Conservation (phyloP, 2,113 vertebrate genomes). For the Tympanuchus pallidicinctus region DNA sequence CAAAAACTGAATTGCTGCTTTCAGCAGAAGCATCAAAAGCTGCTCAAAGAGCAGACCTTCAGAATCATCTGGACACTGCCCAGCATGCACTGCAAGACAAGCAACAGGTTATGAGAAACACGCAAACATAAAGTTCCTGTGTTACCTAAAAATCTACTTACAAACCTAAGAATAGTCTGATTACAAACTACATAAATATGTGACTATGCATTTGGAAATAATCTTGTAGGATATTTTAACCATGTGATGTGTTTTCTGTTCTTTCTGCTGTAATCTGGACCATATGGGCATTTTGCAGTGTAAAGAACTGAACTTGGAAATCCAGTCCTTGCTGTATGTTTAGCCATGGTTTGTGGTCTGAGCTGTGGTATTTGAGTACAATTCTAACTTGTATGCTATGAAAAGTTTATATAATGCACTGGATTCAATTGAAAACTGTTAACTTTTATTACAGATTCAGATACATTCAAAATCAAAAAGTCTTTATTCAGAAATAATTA, state of each 20-base stretch:
- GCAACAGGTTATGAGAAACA: slow-evolving; percentile 86
- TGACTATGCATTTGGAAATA: not conserved
- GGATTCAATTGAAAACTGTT: not conserved
- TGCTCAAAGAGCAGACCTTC: slow-evolving; percentile 92
- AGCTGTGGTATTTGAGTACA: not conserved
- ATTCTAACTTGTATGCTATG: not conserved
- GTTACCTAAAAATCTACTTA: not conserved
- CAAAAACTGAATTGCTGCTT: slow-evolving; percentile 94
- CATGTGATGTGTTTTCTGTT: not conserved
- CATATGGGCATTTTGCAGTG: not conserved
- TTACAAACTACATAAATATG: not conserved
- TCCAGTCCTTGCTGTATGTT: not conserved
- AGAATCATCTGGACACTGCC: slow-evolving; percentile 94
- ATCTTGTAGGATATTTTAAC: not conserved
- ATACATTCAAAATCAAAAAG: not conserved
- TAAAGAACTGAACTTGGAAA: not conserved
- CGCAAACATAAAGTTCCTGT: not conserved
- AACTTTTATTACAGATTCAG: not conserved
- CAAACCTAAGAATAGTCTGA: not conserved
- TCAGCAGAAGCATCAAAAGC: slow-evolving; percentile 95
- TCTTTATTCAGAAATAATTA: not conserved
- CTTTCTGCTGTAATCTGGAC: not conserved
- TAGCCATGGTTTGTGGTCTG: not conserved
- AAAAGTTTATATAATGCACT: not conserved
- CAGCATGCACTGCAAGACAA: slow-evolving; percentile 97